Conservation (phyloP, 2,113 vertebrate genomes). For the Lycaon pictus region DNA sequence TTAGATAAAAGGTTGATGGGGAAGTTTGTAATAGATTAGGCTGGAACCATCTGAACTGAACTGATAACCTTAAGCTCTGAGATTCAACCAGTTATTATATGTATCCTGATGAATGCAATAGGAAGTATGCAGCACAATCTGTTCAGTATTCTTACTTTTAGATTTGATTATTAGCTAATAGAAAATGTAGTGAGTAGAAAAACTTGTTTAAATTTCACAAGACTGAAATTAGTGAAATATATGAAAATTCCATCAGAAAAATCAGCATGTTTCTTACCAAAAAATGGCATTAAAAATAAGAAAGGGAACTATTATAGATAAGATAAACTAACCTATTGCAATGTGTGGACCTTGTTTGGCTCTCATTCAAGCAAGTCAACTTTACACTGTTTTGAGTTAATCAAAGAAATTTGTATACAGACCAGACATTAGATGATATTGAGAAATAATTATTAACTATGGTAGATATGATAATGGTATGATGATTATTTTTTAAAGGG, state of each 20-base stretch:
- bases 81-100: background rate
- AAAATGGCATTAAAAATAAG: background rate
- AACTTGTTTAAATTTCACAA: background rate
- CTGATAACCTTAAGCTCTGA: background rate
- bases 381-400: background rate
- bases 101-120: background rate
- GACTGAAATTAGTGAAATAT: background rate
- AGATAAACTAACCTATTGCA: background rate
- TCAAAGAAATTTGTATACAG: background rate
- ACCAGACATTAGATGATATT: background rate
- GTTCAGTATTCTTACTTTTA: background rate
- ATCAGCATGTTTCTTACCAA: background rate
- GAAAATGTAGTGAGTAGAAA: background rate
- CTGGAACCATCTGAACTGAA: background rate
- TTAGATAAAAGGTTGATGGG: background rate
- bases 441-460: background rate
- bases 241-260: constrained; percentile 1
- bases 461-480: background rate
- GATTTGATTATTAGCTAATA: constrained; percentile 1
- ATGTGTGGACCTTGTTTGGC: background rate
- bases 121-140: background rate
- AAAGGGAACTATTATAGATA: background rate
- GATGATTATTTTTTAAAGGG: background rate
- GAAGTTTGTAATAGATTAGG: background rate
- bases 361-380: background rate